Evolutionary conservation across 2,888 invertebrate species (phyloP), one percentile per base, ranked within the genome.

Genomic region (Mechanitis mazaeus): DNA sequence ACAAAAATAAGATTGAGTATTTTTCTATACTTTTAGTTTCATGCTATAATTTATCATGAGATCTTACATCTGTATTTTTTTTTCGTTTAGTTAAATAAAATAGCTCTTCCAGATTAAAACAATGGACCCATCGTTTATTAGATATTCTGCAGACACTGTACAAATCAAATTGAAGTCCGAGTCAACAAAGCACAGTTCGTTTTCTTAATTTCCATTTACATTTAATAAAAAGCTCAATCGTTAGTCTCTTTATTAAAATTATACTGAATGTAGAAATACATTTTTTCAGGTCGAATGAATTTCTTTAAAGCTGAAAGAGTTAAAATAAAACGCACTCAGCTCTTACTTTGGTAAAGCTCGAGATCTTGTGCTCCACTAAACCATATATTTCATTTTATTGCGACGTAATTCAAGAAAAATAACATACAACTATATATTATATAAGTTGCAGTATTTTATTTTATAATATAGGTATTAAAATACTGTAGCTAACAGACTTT

Each of bases 91-190:
- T 57, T 50, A n/a, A 55, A 54, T 20, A 42, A 69, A 58, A 58
- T 60, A 59, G 38, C 61, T 57, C 63, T 72, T 77, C 75, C 64
- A 74, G 71, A 54, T 20, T 4, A 50, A 50, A 63, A 64, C 53
- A 68, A 65, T 64, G 59, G 12, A 0, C 3, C 61, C 56, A 63
- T 64, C 47, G 63, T 61, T 64, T 74, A 74, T 75, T 81, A 76
- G 72, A 73, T 79, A 81, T 81, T 77, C 79, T 68, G 67, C 70
- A 73, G 76, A 75, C 77, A 79, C 76, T 78, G 75, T 75, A 75
- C 78, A 74, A 82, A 81, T 81, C 78, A 79, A 81, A 81, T 80
- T 78, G 77, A 71, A 79, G 72, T 79, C 73, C 67, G 64, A 79
- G 79, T 82, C 81, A 84, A 83, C 78, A 81, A 67, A 69, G 72